Base-by-base conservation (phyloP, 2,113 vertebrate species). In the Carassius gibelio region DNA sequence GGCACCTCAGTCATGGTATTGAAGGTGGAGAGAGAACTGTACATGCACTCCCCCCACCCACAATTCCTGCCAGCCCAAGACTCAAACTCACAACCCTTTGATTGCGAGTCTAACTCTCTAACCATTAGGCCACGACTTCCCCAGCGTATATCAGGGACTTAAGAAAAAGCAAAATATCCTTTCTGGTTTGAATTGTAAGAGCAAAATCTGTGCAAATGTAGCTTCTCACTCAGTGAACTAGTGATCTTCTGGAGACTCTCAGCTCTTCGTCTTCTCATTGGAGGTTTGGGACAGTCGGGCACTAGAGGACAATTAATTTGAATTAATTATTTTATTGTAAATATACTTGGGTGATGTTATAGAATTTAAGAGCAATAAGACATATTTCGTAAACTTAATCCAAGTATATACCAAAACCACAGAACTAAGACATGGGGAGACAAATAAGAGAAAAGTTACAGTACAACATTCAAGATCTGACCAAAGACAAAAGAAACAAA, bases 231-330 rank as follows among this genome's bases (percentile, higher is more conserved):
- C 62, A 90, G 76, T 13, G 66, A 77, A n/a, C 50, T 72, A n/a
- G 91, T 92, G 23, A 88, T 26, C 71, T 92, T 83, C 26, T 86
- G 4, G 21, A 88, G 82, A 75, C 87, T 88, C 23, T 91, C 81
- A 30, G 91, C 91, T 19, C 87, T 88, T 15, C 87, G 87, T 45
- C 15, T 88, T 23, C 75, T 85, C 55, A 68, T 89, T 21, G 83
- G 23, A 4, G 45, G 34, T 42, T 36, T 52, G 2, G 91, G 91
- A 75, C 94, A 93, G 0, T 9, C 52, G 61, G 72, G 79, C 8
- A 87, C 93, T 93, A 59, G 9, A 68, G 5, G 34, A 38, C 78
- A 75, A 86, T 17, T 59, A 8, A 85, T 45, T 45, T 8, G 19
- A 85, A 52, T 7, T 1, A 66, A 55, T 42, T 19, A 38, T 48